Evolutionary conservation across 2,888 invertebrate species (phyloP).

Genomic region (Leptinotarsa juncta): DNA sequence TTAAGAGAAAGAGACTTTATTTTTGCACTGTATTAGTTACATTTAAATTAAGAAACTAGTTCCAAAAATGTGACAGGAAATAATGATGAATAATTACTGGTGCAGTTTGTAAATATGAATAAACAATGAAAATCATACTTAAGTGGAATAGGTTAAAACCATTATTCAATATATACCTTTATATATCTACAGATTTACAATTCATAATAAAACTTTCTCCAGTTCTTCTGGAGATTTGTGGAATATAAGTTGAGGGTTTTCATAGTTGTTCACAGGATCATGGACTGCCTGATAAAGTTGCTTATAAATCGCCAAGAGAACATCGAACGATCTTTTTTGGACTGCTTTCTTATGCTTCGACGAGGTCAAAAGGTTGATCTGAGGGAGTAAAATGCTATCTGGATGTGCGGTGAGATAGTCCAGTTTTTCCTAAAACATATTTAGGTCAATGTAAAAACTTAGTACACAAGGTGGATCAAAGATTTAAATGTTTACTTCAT

Average conservation of each 20-base stretch:
- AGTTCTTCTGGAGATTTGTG: conserved; percentile 80
- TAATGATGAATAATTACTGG: too few relatives aligned
- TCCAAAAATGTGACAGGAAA: too few relatives aligned
- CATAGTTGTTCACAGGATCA: conserved; percentile 82
- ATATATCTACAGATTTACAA: too few relatives aligned
- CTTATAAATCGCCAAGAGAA: conserved; percentile 88
- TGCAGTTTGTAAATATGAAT: too few relatives aligned
- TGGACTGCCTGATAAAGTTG: conserved; percentile 86
- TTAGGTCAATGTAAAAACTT: neutral
- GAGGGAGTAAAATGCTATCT: conserved; percentile 85
- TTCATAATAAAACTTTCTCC: conserved; percentile 50
- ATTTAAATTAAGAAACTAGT: too few relatives aligned
- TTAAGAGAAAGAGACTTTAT: too few relatives aligned
- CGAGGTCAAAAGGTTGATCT: conserved; percentile 86
- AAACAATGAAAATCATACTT: too few relatives aligned
- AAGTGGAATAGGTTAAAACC: too few relatives aligned
- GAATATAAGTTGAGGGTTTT: conserved; percentile 78
- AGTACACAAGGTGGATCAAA: too few relatives aligned
- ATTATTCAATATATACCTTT: too few relatives aligned
- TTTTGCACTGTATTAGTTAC: too few relatives aligned
- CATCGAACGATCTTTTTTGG: conserved; percentile 85
- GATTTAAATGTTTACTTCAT: too few relatives aligned
- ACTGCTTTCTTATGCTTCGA: conserved; percentile 79
- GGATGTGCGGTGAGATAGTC: conserved; percentile 88
- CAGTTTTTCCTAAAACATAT: conserved; percentile 78